Evolutionary conservation across 1,140 invertebrate genomes (phyloP), one percentile per base, ranked within the genome.

Genomic region (Aplysia californica): DNA sequence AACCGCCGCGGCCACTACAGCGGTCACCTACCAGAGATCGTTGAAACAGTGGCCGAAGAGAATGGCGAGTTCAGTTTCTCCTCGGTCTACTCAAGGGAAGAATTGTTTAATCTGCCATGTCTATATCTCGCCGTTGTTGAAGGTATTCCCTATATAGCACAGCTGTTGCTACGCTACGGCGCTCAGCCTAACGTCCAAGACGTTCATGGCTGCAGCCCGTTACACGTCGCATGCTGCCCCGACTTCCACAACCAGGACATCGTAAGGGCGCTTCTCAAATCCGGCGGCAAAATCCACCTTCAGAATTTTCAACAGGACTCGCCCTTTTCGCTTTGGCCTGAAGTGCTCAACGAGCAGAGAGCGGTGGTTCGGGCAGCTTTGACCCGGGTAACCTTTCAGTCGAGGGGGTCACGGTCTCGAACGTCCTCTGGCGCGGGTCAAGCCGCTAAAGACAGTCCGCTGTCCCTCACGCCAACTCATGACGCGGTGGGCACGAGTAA

Each of bases 91-190:
- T 90, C 89, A 0, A 83, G 88, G 6, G 90, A 91, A 3, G 87
- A 90, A 71, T 83, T 93, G 15, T 91, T 91, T 83, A 89, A 89
- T 0, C 84, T 93, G 10, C 92, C 92, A 0, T 91, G 92, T 20
- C 79, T 92, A 3, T 93, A 91, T 79, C 82, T 92, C 18, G 92
- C 92, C 0, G 91, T 92, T 0, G 90, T 90, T 18, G 83, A 90
- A 15, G 90, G 91, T 6, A 91, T 91, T 75, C 85, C 91, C 4
- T 89, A 88, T 21, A 88, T 91, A 18, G 89, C 92, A 1, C 88
- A 90, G n/a, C 82, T 92, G 1, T 88, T 93, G 6, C 88, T 93
- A 21, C 91, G 91, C 74, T 91, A 91, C 78, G 92, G 92, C 15
- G 92, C 92, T 0, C 80, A 86, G 23, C 88, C 91, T 21, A 91